Percentiles rank a stretch among this genome's conserved stretches.
Conservation (phyloP, 2,797 vertebrate species). For the Menidia menidia region DNA sequence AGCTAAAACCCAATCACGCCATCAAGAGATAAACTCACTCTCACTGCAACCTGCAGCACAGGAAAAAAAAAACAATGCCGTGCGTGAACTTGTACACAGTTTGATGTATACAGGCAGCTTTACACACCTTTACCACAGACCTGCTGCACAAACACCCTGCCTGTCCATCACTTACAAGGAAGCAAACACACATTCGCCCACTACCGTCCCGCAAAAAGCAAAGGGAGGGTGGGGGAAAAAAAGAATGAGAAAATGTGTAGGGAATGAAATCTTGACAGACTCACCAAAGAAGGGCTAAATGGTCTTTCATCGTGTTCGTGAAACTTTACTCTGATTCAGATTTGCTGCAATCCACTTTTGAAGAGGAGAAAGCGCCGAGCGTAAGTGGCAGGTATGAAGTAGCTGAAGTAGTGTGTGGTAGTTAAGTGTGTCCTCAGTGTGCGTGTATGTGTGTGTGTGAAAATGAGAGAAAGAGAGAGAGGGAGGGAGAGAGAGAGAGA, state of each 20-base stretch:
- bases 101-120: constrained; percentile 7
- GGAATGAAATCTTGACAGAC: constrained; percentile 81
- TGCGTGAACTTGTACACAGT: neutral
- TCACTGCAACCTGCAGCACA: constrained; percentile 71
- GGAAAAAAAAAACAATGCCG: constrained; percentile 10
- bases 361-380: constrained; percentile 56
- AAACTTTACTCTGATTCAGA: constrained; percentile 57
- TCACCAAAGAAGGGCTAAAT: constrained; percentile 88
- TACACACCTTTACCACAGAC: neutral
- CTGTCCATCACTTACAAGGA: constrained; percentile 40
- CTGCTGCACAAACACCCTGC: neutral
- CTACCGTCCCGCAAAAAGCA: constrained; percentile 36
- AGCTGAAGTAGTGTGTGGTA: constrained; percentile 57
- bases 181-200: constrained; percentile 18
- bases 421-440: constrained; percentile 34
- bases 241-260: constrained; percentile 19
- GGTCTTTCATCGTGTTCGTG: constrained; percentile 59
- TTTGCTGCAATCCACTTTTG: constrained; percentile 66
- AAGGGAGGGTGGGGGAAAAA: constrained; percentile 1
- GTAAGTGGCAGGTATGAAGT: constrained; percentile 62
- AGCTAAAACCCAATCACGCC: constrained; percentile 71
- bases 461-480: constrained; percentile 37
- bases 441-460: constrained; percentile 7
- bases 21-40: constrained; percentile 25
- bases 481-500: constrained; percentile 37